phyloP scores from a whole-genome alignment of 2,888 invertebrate genomes.

The Dasysyrphus albostriatus region DNA sequence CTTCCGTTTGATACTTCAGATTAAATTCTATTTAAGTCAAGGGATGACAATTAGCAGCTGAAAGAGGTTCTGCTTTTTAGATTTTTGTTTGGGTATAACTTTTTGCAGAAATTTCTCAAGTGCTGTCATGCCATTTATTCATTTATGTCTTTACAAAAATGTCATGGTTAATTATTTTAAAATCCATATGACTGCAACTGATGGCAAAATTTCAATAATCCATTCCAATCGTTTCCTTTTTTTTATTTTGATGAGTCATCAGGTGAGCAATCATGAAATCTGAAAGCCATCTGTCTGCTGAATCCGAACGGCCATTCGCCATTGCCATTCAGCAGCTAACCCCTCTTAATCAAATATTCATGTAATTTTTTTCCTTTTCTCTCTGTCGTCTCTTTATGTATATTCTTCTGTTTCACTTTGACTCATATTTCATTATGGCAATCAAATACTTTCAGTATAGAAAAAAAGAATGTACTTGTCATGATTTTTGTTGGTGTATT shows the following conservation, averaged over 20 bases:
- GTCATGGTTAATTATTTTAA: constrained; percentile 23
- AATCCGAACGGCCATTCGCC: constrained; percentile 17
- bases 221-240: constrained; percentile 30
- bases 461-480: background rate
- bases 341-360: constrained; percentile 58
- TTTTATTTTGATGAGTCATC: constrained; percentile 50
- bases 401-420: constrained; percentile 41
- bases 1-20: constrained; percentile 56
- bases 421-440: constrained; percentile 29
- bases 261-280: constrained; percentile 49
- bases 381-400: background rate
- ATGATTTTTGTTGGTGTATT: constrained; percentile 12
- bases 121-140: background rate
- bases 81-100: background rate
- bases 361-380: background rate
- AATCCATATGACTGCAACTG: background rate
- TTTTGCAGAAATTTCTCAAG: background rate
- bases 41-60: constrained; percentile 18
- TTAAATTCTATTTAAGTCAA: constrained; percentile 49
- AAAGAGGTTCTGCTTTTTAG: background rate
- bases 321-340: constrained; percentile 41
- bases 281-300: constrained; percentile 61
- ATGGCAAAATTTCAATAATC: constrained; percentile 11
- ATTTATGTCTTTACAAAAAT: background rate
- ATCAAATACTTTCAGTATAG: constrained; percentile 1